These are phyloP conservation scores for Hydrochoerus hydrochaeris DNA, from an alignment of 2,113 vertebrate species.

Conservation along the genomic window DNA sequence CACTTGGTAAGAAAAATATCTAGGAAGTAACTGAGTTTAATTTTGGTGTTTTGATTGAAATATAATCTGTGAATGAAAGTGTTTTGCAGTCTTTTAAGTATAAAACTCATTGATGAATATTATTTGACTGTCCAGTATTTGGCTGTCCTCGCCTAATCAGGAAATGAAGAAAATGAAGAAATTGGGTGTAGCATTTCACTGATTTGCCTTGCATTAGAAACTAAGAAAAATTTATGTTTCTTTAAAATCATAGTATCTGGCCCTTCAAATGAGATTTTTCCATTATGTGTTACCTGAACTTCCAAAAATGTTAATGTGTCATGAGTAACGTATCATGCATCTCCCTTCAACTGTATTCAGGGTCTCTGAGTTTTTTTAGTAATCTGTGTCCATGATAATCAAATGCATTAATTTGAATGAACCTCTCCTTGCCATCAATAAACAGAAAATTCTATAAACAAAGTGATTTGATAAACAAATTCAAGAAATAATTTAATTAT, in stretches of 20 bases:
- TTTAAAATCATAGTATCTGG: neutral
- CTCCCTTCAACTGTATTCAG: neutral
- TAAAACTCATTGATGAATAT: neutral
- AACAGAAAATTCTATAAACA: neutral
- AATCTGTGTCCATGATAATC: neutral
- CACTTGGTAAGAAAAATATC: slow-evolving; percentile 42
- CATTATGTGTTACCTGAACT: neutral
- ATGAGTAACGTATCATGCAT: neutral
- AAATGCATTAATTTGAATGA: neutral
- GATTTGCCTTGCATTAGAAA: neutral
- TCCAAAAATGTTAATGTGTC: neutral
- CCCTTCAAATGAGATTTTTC: neutral
- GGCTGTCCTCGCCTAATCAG: neutral
- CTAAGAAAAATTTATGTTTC: neutral
- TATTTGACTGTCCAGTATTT: neutral
- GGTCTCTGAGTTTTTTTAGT: neutral
- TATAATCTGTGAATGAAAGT: neutral
- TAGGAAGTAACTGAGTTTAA: neutral
- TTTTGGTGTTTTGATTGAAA: neutral
- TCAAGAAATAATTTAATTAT: neutral
- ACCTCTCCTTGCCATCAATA: neutral
- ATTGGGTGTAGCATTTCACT: neutral
- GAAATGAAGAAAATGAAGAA: neutral
- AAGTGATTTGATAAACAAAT: neutral
- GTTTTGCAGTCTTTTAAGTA: neutral